Conservation (phyloP, 2,888 invertebrate species). For the Seira sanloemensis region DNA sequence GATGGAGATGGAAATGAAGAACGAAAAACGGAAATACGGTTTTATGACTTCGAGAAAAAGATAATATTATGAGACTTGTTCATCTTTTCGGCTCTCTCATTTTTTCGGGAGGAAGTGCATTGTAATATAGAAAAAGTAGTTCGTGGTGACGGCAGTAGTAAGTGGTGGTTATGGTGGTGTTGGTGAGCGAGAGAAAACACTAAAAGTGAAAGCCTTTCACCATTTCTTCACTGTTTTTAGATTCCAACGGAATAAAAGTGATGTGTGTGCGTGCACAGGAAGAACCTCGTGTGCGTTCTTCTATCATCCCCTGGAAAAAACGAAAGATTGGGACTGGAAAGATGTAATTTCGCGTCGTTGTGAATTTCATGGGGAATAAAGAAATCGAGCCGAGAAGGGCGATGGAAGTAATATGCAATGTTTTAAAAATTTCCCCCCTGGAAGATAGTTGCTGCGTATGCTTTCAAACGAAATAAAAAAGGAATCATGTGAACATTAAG, state of each 20-base stretch:
- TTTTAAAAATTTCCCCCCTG: not conserved
- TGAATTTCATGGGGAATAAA: not conserved
- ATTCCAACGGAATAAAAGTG: conserved; percentile 13
- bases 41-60: conserved; percentile 49
- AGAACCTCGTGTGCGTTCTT: not conserved
- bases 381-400: conserved; percentile 3
- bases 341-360: not conserved
- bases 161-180: conserved; percentile 18
- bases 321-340: not conserved
- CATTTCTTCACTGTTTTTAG: not conserved
- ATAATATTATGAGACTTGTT: conserved; percentile 52
- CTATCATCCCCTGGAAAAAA: not conserved
- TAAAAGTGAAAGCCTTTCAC: conserved; percentile 27
- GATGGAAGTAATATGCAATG: conserved; percentile 4
- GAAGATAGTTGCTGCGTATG: not conserved
- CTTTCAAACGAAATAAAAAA: not conserved
- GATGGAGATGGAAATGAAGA: conserved; percentile 35
- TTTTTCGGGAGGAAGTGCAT: conserved; percentile 42
- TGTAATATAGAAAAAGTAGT: conserved; percentile 33
- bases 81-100: conserved; percentile 19
- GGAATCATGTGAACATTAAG: conserved; percentile 9
- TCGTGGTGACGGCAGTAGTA: conserved; percentile 8
- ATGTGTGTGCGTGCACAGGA: not conserved
- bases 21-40: conserved; percentile 54
- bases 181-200: conserved; percentile 19